Base-by-base conservation (phyloP, 1,140 invertebrate species). In the Riptortus pedestris region DNA sequence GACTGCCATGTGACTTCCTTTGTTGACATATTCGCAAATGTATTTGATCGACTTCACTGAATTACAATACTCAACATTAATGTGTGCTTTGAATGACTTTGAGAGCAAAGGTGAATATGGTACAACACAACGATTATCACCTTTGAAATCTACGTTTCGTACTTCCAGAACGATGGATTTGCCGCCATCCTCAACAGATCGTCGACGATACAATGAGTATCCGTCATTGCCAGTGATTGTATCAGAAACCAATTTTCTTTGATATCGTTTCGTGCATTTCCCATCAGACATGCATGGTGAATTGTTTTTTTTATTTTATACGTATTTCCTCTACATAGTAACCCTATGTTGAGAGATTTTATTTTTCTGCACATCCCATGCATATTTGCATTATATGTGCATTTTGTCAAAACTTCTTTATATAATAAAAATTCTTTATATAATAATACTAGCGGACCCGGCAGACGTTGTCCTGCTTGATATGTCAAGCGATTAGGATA, bases 211-310 rank as follows among this genome's bases (percentile, higher is more conserved):
- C 14, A 64, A 20, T 66, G 64, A 65, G 58, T 66, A 66, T 59
- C 60, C 66, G 27, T 67, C 63, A 62, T 65, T 65, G 11, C 62
- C 62, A 55, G 66, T 67, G 47, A 70, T 67, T 9, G 70, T 73
- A 47, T 73, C 71, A 16, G 66, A 14, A 61, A 64, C 51, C 33
- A 70, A 67, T 64, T 58, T 20, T 55, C 70, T 63, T 55, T 62
- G 66, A 55, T 55, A 66, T 14, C 57, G n/a, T 58, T 74, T 74
- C 22, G 70, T 68, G 66, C 77, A 79, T 61, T 74, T 73, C 62
- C 71, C 72, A 66, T 75, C 67, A 48, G 63, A 48, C 74, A 77
- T 74, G 67, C 76, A 77, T 12, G 73, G 73, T 63, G 71, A 74
- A 57, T 71, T 69, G 22, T 51, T 51, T 11, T 51, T 5, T 51